Base-by-base conservation (phyloP, 2,888 invertebrate species). In the Apamea crenata region DNA sequence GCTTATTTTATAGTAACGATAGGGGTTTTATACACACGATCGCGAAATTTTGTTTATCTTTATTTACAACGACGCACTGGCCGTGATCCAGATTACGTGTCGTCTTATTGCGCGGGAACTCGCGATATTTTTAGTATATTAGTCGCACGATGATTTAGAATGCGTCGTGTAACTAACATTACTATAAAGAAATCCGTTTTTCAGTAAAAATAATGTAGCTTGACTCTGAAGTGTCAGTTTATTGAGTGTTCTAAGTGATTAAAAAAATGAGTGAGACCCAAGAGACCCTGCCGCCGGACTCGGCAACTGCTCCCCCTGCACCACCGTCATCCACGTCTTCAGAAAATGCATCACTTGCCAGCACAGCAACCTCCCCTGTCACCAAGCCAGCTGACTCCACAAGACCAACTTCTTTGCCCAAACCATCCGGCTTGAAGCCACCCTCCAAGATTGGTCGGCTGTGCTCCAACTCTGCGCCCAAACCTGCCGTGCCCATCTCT, bases 401-500 rank as follows among this genome's bases (percentile, higher is more conserved):
- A 79, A 93, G 96, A 87, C 96, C 96, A 50, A 92, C 96, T 82
- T 94, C 95, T 61, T 91, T 97, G 82, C 94, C 96, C 40, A 97
- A 97, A 91, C 97, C 97, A 81, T 97, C 98, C 32, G 97, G 98
- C 78, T 93, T 98, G 86, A 97, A 97, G 90, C 97, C 96, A 74
- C 98, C 98, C 10, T 97, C 97, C 68, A 98, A 98, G 95, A 98
- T 98, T 91, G 98, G 98, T 80, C 95, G 98, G 87, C 97, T 98
- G 63, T 98, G 98, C 91, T 97, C 97, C 88, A 97, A 97, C 78
- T 96, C 97, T 82, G 96, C 97, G 83, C 98, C 98, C 16, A 98
- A 98, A 94, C 98, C 98, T 83, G 97, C 98, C n/a, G 94, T 98
- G 77, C 98, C 98, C 56, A 96, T 97, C 70, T 97, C 97, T 80